Evolutionary conservation across 2,113 vertebrate genomes (phyloP).

Genomic region (Leucosticte australis): DNA sequence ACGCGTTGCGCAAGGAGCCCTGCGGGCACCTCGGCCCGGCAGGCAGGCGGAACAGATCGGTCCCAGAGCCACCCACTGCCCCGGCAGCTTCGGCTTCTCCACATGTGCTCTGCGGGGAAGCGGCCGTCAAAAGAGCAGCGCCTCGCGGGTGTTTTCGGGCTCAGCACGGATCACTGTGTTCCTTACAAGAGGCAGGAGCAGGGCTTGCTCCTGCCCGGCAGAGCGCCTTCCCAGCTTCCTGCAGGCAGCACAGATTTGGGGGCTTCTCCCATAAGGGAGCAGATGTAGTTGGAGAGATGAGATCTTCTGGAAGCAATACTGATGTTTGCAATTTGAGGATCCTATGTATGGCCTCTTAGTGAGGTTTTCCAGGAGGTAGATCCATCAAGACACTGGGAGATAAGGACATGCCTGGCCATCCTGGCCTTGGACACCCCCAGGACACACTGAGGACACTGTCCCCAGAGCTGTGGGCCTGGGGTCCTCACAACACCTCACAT

Average conservation of each 20-base stretch:
- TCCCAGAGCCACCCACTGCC: not conserved
- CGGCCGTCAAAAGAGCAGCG: not conserved
- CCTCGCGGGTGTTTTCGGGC: not conserved
- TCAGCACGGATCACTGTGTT: not conserved
- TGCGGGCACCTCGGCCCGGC: not conserved
- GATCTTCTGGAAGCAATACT: rapidly evolving
- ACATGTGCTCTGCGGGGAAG: not conserved
- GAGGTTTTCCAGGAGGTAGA: not conserved
- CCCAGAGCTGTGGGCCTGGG: rapidly evolving
- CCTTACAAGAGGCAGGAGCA: not conserved
- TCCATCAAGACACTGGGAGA: not conserved
- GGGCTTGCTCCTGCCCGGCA: not conserved
- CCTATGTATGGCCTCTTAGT: not conserved
- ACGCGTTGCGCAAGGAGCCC: slow-evolving; percentile 4
- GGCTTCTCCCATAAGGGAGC: not conserved
- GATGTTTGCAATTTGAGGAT: not conserved
- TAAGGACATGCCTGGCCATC: not conserved
- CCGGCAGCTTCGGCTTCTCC: not conserved
- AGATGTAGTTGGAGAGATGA: not conserved
- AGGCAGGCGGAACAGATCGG: not conserved
- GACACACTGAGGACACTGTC: rapidly evolving
- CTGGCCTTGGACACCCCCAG: not conserved
- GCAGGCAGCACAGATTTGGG: not conserved
- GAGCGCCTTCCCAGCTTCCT: not conserved
- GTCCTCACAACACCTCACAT: not conserved